A percentile compares a stretch with the other conserved stretches of the same genome.
Conservation (phyloP, 2,113 vertebrate genomes). For the Etia nguti region DNA sequence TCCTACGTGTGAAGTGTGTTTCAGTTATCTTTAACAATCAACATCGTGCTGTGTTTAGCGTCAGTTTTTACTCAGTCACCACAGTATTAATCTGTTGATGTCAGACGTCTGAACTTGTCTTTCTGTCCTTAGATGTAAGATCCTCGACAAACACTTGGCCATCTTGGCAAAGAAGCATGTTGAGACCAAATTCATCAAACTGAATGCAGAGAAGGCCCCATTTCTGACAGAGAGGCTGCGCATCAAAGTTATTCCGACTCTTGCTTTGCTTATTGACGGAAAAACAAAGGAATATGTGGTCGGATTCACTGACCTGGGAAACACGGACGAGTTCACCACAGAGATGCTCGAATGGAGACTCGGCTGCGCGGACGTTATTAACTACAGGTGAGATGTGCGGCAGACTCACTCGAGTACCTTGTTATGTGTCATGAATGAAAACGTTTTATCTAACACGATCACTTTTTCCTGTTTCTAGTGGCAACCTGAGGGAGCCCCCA, state of each 20-base stretch:
- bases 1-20: not conserved
- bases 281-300: slow-evolving; percentile 94
- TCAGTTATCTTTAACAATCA: not conserved
- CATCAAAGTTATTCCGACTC: slow-evolving; percentile 90
- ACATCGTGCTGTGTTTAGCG: not conserved
- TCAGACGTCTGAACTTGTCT: not conserved
- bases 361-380: slow-evolving; percentile 86
- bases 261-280: slow-evolving; percentile 89
- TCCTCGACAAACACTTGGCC: slow-evolving; percentile 90
- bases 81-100: not conserved
- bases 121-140: slow-evolving; percentile 80
- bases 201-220: slow-evolving; percentile 94
- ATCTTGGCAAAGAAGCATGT: slow-evolving; percentile 91
- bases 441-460: not conserved
- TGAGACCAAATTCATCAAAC: slow-evolving; percentile 95
- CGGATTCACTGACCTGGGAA: slow-evolving; percentile 91
- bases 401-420: not conserved
- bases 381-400: slow-evolving; percentile 81
- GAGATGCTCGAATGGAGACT: slow-evolving; percentile 95
- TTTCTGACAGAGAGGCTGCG: slow-evolving; percentile 91
- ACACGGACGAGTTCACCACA: slow-evolving; percentile 93
- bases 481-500: slow-evolving; percentile 90
- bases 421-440: not conserved
- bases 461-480: slow-evolving; percentile 70
- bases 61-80: not conserved